Conservation (phyloP, 2,888 invertebrate species). For the Lochmaea crataegi region DNA sequence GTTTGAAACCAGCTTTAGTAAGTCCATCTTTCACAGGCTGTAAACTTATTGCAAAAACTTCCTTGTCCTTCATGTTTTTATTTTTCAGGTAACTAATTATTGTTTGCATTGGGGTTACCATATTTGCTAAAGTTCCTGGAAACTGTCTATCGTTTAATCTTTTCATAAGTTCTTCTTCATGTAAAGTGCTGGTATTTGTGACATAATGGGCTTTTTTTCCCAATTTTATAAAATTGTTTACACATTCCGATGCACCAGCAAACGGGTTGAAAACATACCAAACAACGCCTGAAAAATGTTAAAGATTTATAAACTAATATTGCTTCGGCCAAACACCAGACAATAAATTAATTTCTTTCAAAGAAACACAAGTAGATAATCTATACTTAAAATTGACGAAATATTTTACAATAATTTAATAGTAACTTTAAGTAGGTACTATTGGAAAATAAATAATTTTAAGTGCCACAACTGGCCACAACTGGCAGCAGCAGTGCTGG, state of each 20-base stretch:
- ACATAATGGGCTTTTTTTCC: constrained; percentile 29
- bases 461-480: no score
- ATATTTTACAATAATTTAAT: no score
- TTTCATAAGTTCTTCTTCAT: neutral
- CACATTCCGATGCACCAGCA: constrained; percentile 29
- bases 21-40: constrained; percentile 25
- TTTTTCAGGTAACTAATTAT: constrained; percentile 22
- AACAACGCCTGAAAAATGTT: constrained; percentile 26
- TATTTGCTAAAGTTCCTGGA: constrained; percentile 15
- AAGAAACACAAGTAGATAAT: no score
- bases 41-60: constrained; percentile 22
- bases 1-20: constrained; percentile 24
- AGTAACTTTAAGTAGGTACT: no score
- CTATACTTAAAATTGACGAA: no score
- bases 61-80: constrained; percentile 19
- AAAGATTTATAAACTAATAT: neutral
- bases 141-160: constrained; percentile 11
- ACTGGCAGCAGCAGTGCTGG: no score
- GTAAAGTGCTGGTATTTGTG: constrained; percentile 27
- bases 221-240: constrained; percentile 28
- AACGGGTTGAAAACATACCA: constrained; percentile 21
- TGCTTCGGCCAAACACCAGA: no score
- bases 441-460: no score
- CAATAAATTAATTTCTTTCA: no score
- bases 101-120: constrained; percentile 20